Percentiles rank a stretch among this genome's conserved stretches.
These are phyloP conservation scores for Noctilio leporinus DNA, from an alignment of 2,113 vertebrate species.

Conservation along the genomic window DNA sequence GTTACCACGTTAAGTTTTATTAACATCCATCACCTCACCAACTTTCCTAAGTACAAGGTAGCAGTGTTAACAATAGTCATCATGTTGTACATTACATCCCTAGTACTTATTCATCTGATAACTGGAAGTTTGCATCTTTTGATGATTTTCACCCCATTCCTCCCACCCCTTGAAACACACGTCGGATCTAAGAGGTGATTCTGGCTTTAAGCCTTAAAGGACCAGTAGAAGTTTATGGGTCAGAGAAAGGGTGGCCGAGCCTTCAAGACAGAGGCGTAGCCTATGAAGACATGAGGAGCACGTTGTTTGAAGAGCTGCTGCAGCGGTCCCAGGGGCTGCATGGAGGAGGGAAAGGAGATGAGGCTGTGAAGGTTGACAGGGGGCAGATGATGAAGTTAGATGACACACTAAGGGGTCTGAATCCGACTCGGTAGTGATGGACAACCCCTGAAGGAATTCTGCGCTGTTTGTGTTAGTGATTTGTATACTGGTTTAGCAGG, in stretches of 20 bases:
- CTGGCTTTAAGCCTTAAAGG: not conserved
- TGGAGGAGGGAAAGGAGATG: not conserved
- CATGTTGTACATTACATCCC: not conserved
- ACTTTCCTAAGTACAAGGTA: not conserved
- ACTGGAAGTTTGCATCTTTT: not conserved
- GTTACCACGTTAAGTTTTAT: not conserved
- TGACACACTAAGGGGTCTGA: not conserved
- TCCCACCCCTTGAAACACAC: not conserved
- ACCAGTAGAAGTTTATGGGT: not conserved
- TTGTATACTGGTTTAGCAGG: not conserved
- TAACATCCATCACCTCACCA: not conserved
- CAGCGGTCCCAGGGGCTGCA: not conserved
- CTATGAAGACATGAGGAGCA: not conserved
- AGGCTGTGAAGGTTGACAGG: not conserved
- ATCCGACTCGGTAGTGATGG: not conserved
- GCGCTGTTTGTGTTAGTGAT: not conserved
- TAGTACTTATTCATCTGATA: not conserved
- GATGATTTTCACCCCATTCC: not conserved
- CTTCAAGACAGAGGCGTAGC: not conserved
- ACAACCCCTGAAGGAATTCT: not conserved
- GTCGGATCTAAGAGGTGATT: not conserved
- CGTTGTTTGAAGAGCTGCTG: not conserved
- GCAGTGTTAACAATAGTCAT: not conserved
- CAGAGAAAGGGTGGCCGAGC: not conserved
- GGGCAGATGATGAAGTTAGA: not conserved